These are phyloP conservation scores for Macrotis lagotis DNA, from an alignment of 2,113 vertebrate species.

Conservation along the genomic window DNA sequence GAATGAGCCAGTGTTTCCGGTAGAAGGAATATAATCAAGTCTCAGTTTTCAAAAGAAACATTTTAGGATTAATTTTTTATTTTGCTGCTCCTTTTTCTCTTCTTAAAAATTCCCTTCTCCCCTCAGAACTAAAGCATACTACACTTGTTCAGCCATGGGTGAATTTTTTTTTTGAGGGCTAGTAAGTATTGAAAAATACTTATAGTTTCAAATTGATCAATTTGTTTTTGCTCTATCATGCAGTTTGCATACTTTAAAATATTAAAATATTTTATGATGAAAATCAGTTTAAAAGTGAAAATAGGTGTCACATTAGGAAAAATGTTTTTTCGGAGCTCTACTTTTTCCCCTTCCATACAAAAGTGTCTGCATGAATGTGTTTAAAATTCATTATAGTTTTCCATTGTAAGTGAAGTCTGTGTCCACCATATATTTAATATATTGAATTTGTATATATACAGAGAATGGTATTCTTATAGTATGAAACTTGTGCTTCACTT, in stretches of 20 bases:
- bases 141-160: background rate
- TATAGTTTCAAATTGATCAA: background rate
- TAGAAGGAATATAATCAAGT: background rate
- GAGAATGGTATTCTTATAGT: conserved; percentile 65
- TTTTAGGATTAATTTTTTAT: background rate
- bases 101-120: background rate
- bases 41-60: background rate
- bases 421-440: conserved; percentile 71
- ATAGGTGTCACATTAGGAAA: conserved; percentile 59
- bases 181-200: background rate
- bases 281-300: conserved; percentile 54
- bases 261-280: conserved; percentile 64
- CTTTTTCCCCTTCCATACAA: conserved; percentile 42
- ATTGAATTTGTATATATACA: conserved; percentile 72
- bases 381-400: conserved; percentile 34
- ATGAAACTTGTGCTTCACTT: conserved; percentile 80
- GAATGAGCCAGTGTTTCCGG: background rate
- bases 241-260: conserved; percentile 73
- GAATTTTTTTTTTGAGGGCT: background rate
- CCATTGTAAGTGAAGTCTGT: conserved; percentile 65
- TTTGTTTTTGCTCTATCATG: conserved; percentile 70
- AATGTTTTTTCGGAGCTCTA: conserved; percentile 50
- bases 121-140: accelerated
- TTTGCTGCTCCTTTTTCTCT: background rate
- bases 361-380: conserved; percentile 75